Evolutionary conservation across 1,140 invertebrate species (phyloP).

Genomic region (Conus betulinus): DNA sequence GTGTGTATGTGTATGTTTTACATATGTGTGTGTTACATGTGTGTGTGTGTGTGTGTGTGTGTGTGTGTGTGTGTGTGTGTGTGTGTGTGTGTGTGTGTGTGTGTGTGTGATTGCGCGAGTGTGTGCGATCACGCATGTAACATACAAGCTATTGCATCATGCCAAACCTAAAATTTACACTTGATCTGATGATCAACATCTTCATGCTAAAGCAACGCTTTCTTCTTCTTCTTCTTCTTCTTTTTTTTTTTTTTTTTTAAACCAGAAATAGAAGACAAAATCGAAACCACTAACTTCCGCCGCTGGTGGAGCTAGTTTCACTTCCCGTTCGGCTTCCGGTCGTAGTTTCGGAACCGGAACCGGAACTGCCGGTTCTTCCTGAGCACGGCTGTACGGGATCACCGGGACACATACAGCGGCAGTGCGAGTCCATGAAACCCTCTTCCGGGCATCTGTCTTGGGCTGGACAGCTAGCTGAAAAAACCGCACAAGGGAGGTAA

Average conservation of each 20-base stretch:
- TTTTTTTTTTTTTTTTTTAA: background rate
- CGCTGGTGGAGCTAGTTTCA: too few species aligned
- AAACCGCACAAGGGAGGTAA: background rate
- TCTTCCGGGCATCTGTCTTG: slow-evolving; percentile 43
- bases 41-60: background rate
- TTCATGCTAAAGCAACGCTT: too few species aligned
- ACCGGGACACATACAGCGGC: slow-evolving; percentile 54
- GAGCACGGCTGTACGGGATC: slow-evolving; percentile 32
- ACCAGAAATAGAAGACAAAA: too few species aligned
- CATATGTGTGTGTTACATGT: background rate
- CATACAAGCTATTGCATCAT: background rate
- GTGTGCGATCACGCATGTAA: background rate
- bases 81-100: too few species aligned
- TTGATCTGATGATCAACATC: too few species aligned
- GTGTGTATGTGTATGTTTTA: background rate
- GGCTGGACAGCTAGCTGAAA: background rate
- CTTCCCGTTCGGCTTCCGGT: slow-evolving; percentile 1
- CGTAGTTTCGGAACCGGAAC: background rate
- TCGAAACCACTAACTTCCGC: too few species aligned
- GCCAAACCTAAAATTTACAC: too few species aligned
- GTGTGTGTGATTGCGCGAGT: background rate
- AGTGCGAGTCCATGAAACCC: slow-evolving; percentile 55
- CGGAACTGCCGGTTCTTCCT: background rate
- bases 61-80: too few species aligned
- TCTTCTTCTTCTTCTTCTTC: too few species aligned